phyloP scores from a whole-genome alignment of 2,797 vertebrate species.

The Artibeus jamaicensis region DNA sequence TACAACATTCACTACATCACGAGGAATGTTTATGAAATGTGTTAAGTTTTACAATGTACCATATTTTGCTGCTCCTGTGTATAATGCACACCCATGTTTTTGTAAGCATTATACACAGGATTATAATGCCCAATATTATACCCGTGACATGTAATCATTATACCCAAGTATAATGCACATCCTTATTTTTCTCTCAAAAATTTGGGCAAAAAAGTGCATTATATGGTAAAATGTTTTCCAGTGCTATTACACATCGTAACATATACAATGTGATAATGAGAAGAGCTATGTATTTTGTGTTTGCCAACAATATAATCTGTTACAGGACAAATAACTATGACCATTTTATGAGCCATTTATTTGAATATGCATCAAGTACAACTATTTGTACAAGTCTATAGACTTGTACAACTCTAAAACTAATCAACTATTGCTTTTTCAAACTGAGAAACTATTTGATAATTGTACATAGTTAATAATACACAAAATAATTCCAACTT shows the following conservation, averaged over 20 bases:
- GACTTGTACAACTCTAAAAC: not conserved
- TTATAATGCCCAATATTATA: no score
- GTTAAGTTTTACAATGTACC: not conserved
- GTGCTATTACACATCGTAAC: not conserved
- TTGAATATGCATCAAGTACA: not conserved
- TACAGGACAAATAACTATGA: not conserved
- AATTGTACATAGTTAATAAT: not conserved
- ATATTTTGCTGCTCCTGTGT: no score
- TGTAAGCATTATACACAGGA: no score
- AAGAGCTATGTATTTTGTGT: not conserved
- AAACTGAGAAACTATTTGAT: not conserved
- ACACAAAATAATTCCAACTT: not conserved
- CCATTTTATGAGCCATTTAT: not conserved
- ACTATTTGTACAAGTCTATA: no score
- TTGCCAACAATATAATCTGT: not conserved
- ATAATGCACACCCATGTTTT: no score
- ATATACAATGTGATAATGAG: not conserved
- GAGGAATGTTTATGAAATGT: not conserved
- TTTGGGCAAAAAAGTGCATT: no score
- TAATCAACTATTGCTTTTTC: constrained; percentile 24
- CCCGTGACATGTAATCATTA: no score
- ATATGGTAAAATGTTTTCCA: not conserved
- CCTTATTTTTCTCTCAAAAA: no score
- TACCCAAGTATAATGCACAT: no score
- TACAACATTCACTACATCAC: not conserved